phyloP scores from a whole-genome alignment of 2,888 invertebrate species.

The Dynastes grantii region DNA sequence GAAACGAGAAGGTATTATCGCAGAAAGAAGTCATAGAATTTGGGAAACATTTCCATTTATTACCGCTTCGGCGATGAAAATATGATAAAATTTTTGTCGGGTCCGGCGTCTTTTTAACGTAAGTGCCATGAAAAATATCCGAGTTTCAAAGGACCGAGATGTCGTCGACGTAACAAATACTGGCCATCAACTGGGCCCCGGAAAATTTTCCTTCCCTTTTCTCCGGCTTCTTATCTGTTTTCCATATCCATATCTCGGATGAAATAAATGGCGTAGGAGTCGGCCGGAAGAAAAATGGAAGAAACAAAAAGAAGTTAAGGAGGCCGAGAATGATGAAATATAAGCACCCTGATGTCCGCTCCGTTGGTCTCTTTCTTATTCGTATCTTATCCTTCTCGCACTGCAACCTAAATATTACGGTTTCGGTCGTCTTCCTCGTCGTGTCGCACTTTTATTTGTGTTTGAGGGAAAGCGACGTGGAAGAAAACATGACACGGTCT shows the following conservation, averaged over 20 bases:
- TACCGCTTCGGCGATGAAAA: conserved; percentile 44
- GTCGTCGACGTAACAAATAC: conserved; percentile 55
- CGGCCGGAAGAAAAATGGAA: conserved; percentile 11
- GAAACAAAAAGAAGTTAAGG: conserved; percentile 40
- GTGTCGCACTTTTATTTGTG: conserved; percentile 37
- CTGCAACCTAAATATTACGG: conserved; percentile 3
- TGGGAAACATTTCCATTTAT: conserved; percentile 42
- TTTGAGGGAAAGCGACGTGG: conserved; percentile 35
- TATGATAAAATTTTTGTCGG: conserved; percentile 47
- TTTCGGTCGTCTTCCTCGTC: not conserved
- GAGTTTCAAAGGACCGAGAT: conserved; percentile 54
- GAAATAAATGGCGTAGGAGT: conserved; percentile 24
- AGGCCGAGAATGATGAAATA: conserved; percentile 46
- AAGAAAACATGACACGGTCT: conserved; percentile 33
- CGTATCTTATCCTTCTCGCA: conserved; percentile 18
- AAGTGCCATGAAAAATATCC: conserved; percentile 52
- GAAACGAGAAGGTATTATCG: conserved; percentile 30
- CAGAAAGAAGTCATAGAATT: conserved; percentile 26
- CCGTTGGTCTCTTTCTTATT: conserved; percentile 40
- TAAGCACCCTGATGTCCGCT: conserved; percentile 44
- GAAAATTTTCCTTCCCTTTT: conserved; percentile 36
- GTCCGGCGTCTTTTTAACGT: conserved; percentile 29
- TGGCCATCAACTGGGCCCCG: conserved; percentile 51
- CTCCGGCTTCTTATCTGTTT: conserved; percentile 52
- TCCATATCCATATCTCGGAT: conserved; percentile 52